Evolutionary conservation across 2,888 invertebrate species (phyloP).

Genomic region (Ypsolopha scabrella): DNA sequence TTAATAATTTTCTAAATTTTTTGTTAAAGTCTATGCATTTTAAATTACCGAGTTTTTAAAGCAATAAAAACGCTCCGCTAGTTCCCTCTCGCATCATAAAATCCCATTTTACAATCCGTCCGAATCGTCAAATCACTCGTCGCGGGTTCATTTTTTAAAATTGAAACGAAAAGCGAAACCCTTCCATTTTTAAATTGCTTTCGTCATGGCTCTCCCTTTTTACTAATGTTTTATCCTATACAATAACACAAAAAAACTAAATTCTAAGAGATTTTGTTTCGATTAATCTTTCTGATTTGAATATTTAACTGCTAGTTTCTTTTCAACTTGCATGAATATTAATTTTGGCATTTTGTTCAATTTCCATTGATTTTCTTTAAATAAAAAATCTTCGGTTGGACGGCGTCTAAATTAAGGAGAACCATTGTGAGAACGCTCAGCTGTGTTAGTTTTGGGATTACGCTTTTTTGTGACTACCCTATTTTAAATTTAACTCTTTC

Average conservation of each 20-base stretch:
- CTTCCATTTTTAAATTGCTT: slow-evolving; percentile 65
- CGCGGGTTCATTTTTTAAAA: slow-evolving; percentile 61
- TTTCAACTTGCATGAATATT: not conserved
- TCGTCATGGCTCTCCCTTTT: slow-evolving; percentile 60
- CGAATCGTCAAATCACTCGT: slow-evolving; percentile 62
- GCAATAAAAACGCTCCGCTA: slow-evolving; percentile 18
- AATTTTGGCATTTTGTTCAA: not conserved
- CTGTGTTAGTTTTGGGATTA: slow-evolving; percentile 66
- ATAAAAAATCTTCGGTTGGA: not conserved
- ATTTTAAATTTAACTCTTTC: slow-evolving; percentile 69
- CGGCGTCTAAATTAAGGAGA: not conserved
- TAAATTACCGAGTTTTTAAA: slow-evolving; percentile 7
- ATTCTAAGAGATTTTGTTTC: not conserved
- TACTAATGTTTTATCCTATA: not conserved
- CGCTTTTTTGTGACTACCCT: slow-evolving; percentile 40
- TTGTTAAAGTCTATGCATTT: no score
- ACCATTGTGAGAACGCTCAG: slow-evolving; percentile 43
- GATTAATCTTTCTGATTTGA: not conserved
- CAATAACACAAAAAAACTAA: not conserved
- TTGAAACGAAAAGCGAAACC: slow-evolving; percentile 63
- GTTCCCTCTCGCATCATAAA: slow-evolving; percentile 40
- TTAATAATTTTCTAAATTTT: no score
- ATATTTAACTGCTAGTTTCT: not conserved
- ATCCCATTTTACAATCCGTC: slow-evolving; percentile 51
- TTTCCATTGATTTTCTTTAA: not conserved